These are phyloP conservation scores for Meloidogyne exigua DNA, from an alignment of 1,140 invertebrate genomes.

Conservation along the genomic window DNA sequence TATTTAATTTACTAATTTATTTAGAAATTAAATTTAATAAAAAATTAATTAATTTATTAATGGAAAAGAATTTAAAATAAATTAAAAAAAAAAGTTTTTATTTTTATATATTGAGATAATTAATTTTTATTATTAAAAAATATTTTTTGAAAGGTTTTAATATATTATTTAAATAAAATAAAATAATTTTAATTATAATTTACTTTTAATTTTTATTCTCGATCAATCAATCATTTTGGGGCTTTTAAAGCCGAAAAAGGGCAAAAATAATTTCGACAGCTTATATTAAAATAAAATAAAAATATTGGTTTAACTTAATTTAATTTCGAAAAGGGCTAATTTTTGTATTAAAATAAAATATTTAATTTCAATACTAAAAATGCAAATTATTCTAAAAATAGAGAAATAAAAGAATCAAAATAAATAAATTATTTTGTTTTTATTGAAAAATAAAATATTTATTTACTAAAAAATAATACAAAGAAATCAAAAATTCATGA, in stretches of 20 bases:
- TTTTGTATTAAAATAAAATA: slow-evolving; percentile 12
- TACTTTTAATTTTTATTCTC: not conserved
- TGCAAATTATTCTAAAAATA: not conserved
- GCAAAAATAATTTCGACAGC: slow-evolving; percentile 6
- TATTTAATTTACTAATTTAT: too few species aligned
- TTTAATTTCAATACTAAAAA: too few species aligned
- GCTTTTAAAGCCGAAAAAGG: not conserved
- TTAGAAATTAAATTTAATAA: too few species aligned
- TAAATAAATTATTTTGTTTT: not conserved
- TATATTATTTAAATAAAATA: too few species aligned
- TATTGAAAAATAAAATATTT: too few species aligned
- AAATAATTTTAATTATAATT: too few species aligned
- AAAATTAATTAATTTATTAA: too few species aligned
- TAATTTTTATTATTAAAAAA: too few species aligned
- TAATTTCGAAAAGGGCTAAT: not conserved
- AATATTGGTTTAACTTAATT: not conserved
- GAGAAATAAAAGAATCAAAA: not conserved
- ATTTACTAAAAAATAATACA: not conserved
- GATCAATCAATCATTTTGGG: not conserved
- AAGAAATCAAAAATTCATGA: slow-evolving; percentile 12
- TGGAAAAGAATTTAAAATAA: too few species aligned
- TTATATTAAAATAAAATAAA: slow-evolving; percentile 13
- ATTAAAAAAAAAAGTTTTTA: too few species aligned
- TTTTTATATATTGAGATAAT: too few species aligned
- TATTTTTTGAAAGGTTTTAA: too few species aligned